Percentiles rank a stretch among this genome's conserved stretches.
phyloP scores from a whole-genome alignment of 2,888 invertebrate species.

The Bombyx huttoni region DNA sequence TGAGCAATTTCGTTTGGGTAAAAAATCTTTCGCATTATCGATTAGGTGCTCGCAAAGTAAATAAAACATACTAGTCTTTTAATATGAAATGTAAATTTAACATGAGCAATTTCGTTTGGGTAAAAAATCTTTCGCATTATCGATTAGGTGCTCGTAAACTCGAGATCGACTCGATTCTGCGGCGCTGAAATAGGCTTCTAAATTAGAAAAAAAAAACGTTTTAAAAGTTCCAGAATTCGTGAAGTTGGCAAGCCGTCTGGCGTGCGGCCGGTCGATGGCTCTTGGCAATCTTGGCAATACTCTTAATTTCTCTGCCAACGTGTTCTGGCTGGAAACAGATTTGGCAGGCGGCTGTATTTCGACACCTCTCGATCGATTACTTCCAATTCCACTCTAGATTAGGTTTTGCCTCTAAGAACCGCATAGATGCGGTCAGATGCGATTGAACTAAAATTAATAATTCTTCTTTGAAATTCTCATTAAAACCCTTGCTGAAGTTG shows the following conservation, averaged over 20 bases:
- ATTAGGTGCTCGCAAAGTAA: constrained; percentile 16
- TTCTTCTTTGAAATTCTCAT: neutral
- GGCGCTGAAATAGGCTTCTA: constrained; percentile 15
- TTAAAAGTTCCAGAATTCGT: constrained; percentile 17
- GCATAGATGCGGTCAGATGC: neutral
- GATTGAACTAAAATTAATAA: neutral
- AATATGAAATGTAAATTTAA: neutral
- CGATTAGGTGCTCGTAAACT: constrained; percentile 19
- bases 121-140: constrained; percentile 19
- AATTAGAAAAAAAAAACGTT: constrained; percentile 7
- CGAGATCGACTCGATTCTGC: constrained; percentile 14
- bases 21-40: constrained; percentile 19
- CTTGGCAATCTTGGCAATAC: constrained; percentile 31
- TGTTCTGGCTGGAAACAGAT: constrained; percentile 28
- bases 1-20: constrained; percentile 12
- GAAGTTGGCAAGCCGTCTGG: constrained; percentile 42
- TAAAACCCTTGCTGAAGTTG: neutral
- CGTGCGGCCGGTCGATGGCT: constrained; percentile 20
- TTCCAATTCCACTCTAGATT: no score
- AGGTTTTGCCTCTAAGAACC: no score
- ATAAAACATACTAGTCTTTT: neutral
- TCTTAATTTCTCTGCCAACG: constrained; percentile 29
- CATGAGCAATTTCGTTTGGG: constrained; percentile 10
- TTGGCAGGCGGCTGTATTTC: constrained; percentile 42
- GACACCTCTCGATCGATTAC: constrained; percentile 24